A percentile compares a stretch with the other conserved stretches of the same genome.
These are phyloP conservation scores for Dryobotodes eremita DNA, from an alignment of 2,888 invertebrate species.

Conservation along the genomic window DNA sequence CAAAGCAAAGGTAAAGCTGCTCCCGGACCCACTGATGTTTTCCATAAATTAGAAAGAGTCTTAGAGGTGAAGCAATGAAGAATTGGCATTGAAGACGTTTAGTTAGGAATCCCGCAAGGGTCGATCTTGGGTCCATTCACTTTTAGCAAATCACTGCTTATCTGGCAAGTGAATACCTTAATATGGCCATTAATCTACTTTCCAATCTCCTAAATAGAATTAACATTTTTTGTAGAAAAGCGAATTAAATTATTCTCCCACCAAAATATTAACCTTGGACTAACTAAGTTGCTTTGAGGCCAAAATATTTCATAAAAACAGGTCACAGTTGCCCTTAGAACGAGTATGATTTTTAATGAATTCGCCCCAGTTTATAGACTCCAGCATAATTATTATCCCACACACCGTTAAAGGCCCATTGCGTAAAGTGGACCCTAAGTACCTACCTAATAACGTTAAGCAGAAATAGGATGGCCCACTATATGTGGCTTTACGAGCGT, in stretches of 20 bases:
- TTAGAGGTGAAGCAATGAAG: background rate
- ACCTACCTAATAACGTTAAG: slow-evolving; percentile 50
- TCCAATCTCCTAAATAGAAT: slow-evolving; percentile 16
- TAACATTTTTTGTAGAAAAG: background rate
- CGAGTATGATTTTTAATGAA: slow-evolving; percentile 51
- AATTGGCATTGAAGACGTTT: background rate
- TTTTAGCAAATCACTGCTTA: slow-evolving; percentile 5
- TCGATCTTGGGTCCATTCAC: background rate
- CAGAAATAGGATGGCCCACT: slow-evolving; percentile 46
- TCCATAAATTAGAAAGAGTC: background rate
- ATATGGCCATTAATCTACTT: slow-evolving; percentile 14
- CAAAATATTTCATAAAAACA: slow-evolving; percentile 26
- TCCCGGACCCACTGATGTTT: background rate
- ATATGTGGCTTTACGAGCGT: slow-evolving; percentile 30
- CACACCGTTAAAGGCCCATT: slow-evolving; percentile 34
- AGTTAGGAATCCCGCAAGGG: background rate
- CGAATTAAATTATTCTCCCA: slow-evolving; percentile 19
- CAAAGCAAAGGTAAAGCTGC: too few species aligned
- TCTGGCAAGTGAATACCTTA: slow-evolving; percentile 5
- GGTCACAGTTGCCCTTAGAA: slow-evolving; percentile 46
- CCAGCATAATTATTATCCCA: slow-evolving; percentile 42
- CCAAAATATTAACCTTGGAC: slow-evolving; percentile 35
- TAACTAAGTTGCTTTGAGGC: slow-evolving; percentile 18
- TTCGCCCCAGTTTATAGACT: slow-evolving; percentile 39
- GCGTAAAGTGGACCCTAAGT: slow-evolving; percentile 51